Base-by-base conservation (phyloP, 2,797 vertebrate genomes). In the Eulemur mongoz region DNA sequence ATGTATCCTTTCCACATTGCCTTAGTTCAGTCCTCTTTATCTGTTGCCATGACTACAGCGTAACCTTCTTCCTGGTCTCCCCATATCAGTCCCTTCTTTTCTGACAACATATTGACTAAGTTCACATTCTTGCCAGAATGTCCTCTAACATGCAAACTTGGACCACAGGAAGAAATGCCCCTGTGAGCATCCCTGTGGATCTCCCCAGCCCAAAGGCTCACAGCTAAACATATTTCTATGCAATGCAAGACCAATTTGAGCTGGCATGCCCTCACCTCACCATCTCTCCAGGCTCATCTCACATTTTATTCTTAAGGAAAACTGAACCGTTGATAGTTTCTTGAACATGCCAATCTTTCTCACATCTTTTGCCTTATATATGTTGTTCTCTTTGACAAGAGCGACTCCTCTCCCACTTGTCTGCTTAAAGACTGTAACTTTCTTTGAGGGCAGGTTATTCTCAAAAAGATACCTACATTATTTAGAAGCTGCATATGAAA, bases 41-140 rank as follows among this genome's bases (percentile, higher is more conserved):
- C 90, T 89, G 94, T 97, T 97, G 73, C 96, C 78, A 97, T 95
- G 97, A 89, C 96, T 79, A 97, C 93, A 63, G 32, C 30, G 54
- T 72, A 91, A 32, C 61, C 92, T 97, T 75, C 80, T 94, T 70
- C 48, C n/a, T 88, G 69, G 59, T 89, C 82, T 61, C 48, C 67
- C 54, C 12, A 14, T 72, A 59, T 91, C 80, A 76, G 2, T 63
- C 48, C 59, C 23, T 93, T 78, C 88, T 91, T 15, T 92, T 89
- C 92, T 70, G 96, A 79, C 73, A 79, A 43, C 52, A 63, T 85
- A 82, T 63, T 93, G 80, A 76, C 70, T 70, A 50, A 89, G 72
- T 84, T 63, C 43, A 3, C 5, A 22, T 13, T 52, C 83, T 63
- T 93, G 14, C 32, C 70, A 78, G 82, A 78, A 65, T 82, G 82